Evolutionary conservation across 2,113 vertebrate species (phyloP).

Genomic region (Paradoxurus hermaphroditus): DNA sequence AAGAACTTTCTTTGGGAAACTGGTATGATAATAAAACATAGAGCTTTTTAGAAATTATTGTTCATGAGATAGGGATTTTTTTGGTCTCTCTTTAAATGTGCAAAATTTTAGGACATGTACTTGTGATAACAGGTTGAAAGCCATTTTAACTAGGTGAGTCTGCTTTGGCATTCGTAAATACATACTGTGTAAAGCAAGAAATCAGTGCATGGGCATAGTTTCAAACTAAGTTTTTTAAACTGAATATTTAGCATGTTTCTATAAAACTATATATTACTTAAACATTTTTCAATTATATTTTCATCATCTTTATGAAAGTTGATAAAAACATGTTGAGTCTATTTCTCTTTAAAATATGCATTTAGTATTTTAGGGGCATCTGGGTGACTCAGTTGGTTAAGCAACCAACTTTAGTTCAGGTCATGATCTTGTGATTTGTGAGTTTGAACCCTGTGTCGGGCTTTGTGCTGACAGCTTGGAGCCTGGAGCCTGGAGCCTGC

Average conservation of each 20-base stretch:
- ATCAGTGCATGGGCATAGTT: not conserved
- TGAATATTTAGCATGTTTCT: not conserved
- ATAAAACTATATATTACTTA: not conserved
- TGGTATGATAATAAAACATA: not conserved
- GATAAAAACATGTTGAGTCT: not conserved
- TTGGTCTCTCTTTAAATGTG: not conserved
- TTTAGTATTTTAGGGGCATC: not conserved
- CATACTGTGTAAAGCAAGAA: not conserved
- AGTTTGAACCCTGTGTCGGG: too few relatives aligned
- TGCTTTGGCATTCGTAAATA: not conserved
- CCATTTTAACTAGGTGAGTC: not conserved
- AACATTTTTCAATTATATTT: not conserved
- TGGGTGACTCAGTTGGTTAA: too few relatives aligned
- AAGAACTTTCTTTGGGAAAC: not conserved
- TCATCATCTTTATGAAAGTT: not conserved
- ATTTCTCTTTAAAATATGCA: not conserved
- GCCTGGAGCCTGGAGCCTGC: too few relatives aligned
- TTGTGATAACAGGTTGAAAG: not conserved
- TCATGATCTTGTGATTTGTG: too few relatives aligned
- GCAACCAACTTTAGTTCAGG: too few relatives aligned
- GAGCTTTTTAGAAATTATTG: not conserved
- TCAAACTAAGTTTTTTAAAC: not conserved
- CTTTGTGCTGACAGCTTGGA: too few relatives aligned
- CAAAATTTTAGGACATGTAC: not conserved
- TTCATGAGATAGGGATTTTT: not conserved